phyloP scores from a whole-genome alignment of 1,140 invertebrate species.

The Leucophenga varia region DNA sequence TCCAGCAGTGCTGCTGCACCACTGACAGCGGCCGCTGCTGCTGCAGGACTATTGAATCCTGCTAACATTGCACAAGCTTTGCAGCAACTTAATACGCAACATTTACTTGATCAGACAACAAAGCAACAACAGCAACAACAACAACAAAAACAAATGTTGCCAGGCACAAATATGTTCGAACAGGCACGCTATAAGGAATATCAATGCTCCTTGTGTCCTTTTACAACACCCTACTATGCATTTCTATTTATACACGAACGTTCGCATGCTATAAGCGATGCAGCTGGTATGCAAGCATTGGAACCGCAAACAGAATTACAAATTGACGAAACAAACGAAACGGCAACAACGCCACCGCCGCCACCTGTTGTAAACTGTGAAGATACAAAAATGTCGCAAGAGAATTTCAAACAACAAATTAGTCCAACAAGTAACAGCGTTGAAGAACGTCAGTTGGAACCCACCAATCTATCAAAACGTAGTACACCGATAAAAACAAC shows the following conservation, averaged over 20 bases:
- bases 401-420: no score
- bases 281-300: slow-evolving; percentile 20
- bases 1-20: not conserved
- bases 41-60: slow-evolving; percentile 13
- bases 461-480: slow-evolving; percentile 10
- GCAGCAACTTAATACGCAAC: slow-evolving; percentile 46
- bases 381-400: no score
- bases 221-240: slow-evolving; percentile 83
- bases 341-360: slow-evolving; percentile 4
- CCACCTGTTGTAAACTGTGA: no score
- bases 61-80: slow-evolving; percentile 44
- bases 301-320: not conserved
- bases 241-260: slow-evolving; percentile 90
- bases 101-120: slow-evolving; percentile 46
- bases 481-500: slow-evolving; percentile 13
- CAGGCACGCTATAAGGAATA: slow-evolving; percentile 69
- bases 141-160: slow-evolving; percentile 33
- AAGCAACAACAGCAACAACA: slow-evolving; percentile 39
- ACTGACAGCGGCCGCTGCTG: slow-evolving; percentile 3
- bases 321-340: not conserved
- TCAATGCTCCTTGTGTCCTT: slow-evolving; percentile 85
- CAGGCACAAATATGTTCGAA: slow-evolving; percentile 63
- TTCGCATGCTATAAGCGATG: slow-evolving; percentile 62
- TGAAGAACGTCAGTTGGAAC: not conserved
- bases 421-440: no score